Conservation (phyloP, 2,113 vertebrate species). For the Henicopernis longicauda region DNA sequence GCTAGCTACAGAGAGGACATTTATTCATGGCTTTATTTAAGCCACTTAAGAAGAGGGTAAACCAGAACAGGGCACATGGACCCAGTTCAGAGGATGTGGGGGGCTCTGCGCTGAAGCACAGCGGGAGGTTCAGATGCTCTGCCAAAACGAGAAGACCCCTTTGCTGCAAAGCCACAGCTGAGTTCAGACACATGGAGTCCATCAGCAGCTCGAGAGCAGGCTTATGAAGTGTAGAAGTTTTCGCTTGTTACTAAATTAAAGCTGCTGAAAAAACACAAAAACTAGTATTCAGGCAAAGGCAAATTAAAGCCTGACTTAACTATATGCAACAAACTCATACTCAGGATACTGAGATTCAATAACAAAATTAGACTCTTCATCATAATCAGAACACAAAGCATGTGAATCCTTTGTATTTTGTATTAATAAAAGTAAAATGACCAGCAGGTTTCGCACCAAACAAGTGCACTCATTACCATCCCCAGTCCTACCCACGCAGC, state of each 20-base stretch:
- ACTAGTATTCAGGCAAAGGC: not conserved
- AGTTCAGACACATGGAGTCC: not conserved
- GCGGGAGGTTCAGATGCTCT: not conserved
- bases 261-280: not conserved
- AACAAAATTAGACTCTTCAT: not conserved
- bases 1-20: not conserved
- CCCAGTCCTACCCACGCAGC: not conserved
- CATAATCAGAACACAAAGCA: not conserved
- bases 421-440: not conserved
- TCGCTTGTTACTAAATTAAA: not conserved
- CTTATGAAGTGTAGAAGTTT: not conserved
- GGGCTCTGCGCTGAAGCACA: not conserved
- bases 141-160: not conserved
- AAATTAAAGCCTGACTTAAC: not conserved
- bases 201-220: not conserved
- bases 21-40: not conserved
- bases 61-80: not conserved
- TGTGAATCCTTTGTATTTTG: not conserved
- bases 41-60: not conserved
- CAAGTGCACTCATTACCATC: not conserved
- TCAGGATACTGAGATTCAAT: not conserved
- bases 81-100: not conserved
- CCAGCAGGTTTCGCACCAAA: not conserved
- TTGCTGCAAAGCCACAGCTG: not conserved
- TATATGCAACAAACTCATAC: not conserved